phyloP scores from a whole-genome alignment of 2,888 invertebrate species.

The Tiliacea citrago region DNA sequence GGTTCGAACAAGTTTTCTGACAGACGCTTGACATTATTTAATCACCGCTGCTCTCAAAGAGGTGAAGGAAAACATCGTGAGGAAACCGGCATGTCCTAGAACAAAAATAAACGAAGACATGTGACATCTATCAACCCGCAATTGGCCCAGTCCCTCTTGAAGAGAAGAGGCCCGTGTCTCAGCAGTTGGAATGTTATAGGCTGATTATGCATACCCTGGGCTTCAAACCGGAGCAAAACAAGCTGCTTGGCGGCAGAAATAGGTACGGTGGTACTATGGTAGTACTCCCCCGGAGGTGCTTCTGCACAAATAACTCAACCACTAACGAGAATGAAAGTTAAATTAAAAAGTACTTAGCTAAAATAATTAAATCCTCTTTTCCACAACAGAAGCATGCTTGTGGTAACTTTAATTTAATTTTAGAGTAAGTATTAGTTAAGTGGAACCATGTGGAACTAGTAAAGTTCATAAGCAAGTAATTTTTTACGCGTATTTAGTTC shows the following conservation, averaged over 20 bases:
- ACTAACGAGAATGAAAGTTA: not conserved
- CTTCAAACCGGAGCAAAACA: not conserved
- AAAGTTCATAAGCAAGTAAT: conserved; percentile 27
- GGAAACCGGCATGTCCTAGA: no score
- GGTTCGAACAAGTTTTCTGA: no score
- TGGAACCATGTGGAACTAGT: conserved; percentile 3
- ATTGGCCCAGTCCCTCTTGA: no score
- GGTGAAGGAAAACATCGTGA: no score
- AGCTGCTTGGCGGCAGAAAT: not conserved
- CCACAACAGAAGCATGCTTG: conserved; percentile 7
- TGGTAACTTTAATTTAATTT: conserved; percentile 27
- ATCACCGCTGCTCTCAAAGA: no score
- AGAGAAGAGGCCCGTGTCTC: no score
- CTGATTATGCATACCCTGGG: no score
- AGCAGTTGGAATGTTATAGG: no score
- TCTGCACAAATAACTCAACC: not conserved
- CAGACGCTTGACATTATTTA: no score
- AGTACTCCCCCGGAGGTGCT: not conserved
- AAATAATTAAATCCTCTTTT: conserved; percentile 20
- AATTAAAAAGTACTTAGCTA: not conserved
- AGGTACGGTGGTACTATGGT: not conserved
- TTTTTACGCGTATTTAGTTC: conserved; percentile 33
- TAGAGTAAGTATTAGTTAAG: conserved; percentile 26
- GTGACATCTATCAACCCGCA: no score
- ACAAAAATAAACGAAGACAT: no score